These are phyloP conservation scores for Notarius quadriscutis DNA, from an alignment of 2,113 vertebrate species.

Conservation along the genomic window DNA sequence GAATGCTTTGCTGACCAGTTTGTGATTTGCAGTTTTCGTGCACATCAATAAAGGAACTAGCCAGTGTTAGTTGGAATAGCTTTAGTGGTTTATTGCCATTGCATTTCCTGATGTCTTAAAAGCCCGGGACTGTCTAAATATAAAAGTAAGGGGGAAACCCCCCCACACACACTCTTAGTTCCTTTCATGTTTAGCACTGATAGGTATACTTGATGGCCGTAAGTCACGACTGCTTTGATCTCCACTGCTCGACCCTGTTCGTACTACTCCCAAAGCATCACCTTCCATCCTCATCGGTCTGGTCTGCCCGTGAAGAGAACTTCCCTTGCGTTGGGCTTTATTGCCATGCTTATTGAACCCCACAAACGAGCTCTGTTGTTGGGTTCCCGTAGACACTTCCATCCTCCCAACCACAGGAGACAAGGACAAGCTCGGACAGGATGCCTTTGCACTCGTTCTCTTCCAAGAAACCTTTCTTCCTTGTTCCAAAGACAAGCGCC, in stretches of 20 bases:
- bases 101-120: background rate
- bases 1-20: conserved; percentile 47
- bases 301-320: background rate
- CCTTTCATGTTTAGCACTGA: conserved; percentile 26
- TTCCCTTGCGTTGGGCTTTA: background rate
- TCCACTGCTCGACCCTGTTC: background rate
- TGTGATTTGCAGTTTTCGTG: conserved; percentile 53
- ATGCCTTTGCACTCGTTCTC: background rate
- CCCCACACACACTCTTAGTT: conserved; percentile 9
- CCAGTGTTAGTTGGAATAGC: conserved; percentile 15
- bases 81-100: background rate
- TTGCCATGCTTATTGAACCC: background rate
- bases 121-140: background rate
- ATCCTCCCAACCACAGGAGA: background rate
- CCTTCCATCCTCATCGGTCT: background rate
- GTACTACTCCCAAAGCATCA: too few species aligned
- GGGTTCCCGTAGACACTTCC: background rate
- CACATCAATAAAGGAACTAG: conserved; percentile 54
- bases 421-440: background rate
- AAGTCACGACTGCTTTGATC: conserved; percentile 27
- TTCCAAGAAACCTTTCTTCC: background rate
- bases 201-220: conserved; percentile 34
- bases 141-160: background rate
- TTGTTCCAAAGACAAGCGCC: background rate
- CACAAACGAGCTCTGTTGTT: conserved; percentile 36